phyloP scores from a whole-genome alignment of 92 coral and sea anemone species.

The Ricordea florida region DNA sequence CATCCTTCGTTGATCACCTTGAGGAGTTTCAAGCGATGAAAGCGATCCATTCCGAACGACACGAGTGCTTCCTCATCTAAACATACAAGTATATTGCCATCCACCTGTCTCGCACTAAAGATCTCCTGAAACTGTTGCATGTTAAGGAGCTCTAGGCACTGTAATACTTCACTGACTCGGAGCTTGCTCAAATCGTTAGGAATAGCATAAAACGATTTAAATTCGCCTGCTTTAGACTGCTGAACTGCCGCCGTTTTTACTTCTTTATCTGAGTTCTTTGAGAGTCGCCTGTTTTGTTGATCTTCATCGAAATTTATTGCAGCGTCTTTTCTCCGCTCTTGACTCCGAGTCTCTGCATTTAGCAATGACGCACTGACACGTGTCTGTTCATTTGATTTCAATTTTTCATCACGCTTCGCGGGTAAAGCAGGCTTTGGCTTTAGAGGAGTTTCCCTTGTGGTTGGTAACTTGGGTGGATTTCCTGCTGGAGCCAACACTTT shows the following conservation, averaged over 20 bases:
- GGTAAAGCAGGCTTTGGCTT: too few relatives aligned
- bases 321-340: too few relatives aligned
- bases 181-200: conserved; percentile 48
- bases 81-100: conserved; percentile 56
- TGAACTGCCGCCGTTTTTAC: neutral
- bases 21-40: conserved; percentile 51
- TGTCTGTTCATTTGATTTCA: too few relatives aligned
- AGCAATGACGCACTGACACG: too few relatives aligned
- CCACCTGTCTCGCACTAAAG: conserved; percentile 43
- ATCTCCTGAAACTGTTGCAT: conserved; percentile 31
- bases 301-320: too few relatives aligned
- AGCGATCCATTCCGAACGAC: conserved; percentile 49
- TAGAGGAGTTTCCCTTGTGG: neutral
- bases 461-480: too few relatives aligned
- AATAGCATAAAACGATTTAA: conserved; percentile 8
- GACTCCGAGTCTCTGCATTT: too few relatives aligned
- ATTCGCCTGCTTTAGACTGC: neutral
- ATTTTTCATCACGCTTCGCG: too few relatives aligned
- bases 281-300: too few relatives aligned
- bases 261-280: neutral
- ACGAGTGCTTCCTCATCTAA: conserved; percentile 52
- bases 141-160: conserved; percentile 39
- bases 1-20: conserved; percentile 54
- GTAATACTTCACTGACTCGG: conserved; percentile 29
- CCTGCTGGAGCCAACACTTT: too few relatives aligned